Evolutionary conservation across 2,797 vertebrate species (phyloP), one percentile per base, ranked within the genome.

Genomic region (Myotis pilosus): DNA sequence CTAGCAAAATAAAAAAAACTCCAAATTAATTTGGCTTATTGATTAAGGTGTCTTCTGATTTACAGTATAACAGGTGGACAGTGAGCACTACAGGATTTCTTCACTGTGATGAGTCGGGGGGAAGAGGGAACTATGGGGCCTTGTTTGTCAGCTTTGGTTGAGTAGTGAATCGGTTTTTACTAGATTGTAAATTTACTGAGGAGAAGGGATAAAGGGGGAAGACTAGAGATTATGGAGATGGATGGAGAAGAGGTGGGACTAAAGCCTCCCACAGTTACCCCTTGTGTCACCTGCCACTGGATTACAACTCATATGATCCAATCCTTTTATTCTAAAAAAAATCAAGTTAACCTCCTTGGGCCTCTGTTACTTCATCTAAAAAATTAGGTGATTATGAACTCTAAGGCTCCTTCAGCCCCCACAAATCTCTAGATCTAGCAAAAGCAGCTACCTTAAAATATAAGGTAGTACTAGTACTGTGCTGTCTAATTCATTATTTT

Each of bases 301-400:
- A 22, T 93, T 71, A 69, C 4, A 81, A 47, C 10, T 83, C 64
- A 91, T 10, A 20, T 16, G 49, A 83, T 53, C 57, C 22, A 23
- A 12, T 88, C 92, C 23, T 86, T 89, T 87, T 69, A 86, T 20
- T 87, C 13, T 91, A 25, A 30, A 79, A 92, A 95, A 66, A 94
- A 91, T 88, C 86, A 91, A 79, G 57, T 88, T 94, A 79, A 83
- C 74, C 55, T 95, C 91, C 76, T 62, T 87, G 68, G n/a, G 68
- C 76, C 57, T 81, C 62, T 93, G 62, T 69, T 47, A 89, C 38
- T 94, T 86, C 33, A 57, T 79, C 66, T 92, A 64, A 83, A 95
- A 95, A 95, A 96, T 95, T 91, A 95, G 89, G 15, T 80, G 64
- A 94, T 95, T 91, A 86, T 53, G 33, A 94, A 55, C 57, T 94